Percentiles rank a stretch among this genome's conserved stretches.
These are phyloP conservation scores for Laterallus jamaicensis DNA, from an alignment of 2,113 vertebrate species.

Conservation along the genomic window DNA sequence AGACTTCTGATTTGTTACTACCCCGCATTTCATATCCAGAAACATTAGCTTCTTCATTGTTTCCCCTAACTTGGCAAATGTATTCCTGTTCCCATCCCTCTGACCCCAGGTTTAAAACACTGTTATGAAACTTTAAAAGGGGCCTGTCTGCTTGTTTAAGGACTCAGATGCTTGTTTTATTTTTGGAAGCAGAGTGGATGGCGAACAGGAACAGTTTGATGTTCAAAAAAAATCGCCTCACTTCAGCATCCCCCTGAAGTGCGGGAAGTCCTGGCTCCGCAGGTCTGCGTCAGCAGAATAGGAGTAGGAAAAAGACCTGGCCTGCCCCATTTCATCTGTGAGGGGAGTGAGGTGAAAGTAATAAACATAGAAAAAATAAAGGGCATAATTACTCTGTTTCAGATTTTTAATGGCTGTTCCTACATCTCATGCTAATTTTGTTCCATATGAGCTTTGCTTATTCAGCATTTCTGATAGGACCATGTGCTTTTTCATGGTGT, in stretches of 20 bases:
- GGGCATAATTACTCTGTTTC: background rate
- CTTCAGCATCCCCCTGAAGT: slow-evolving; percentile 40
- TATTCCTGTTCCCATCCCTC: background rate
- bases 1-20: slow-evolving; percentile 26
- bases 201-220: slow-evolving; percentile 46
- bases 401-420: background rate
- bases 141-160: background rate
- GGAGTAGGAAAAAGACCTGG: slow-evolving; percentile 15
- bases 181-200: slow-evolving; percentile 32
- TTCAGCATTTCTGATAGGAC: background rate
- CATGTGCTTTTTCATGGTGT: background rate
- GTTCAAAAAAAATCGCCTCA: slow-evolving; percentile 28
- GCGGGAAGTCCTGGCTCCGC: slow-evolving; percentile 28
- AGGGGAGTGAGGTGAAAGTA: slow-evolving; percentile 36
- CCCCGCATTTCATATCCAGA: background rate
- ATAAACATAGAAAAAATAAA: background rate
- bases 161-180: slow-evolving; percentile 18
- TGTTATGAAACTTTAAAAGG: slow-evolving; percentile 35
- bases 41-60: background rate
- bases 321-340: background rate
- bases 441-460: background rate
- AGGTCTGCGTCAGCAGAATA: slow-evolving; percentile 40
- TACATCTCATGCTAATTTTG: background rate
- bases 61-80: slow-evolving; percentile 7
- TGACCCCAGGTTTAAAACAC: slow-evolving; percentile 4